A percentile compares a stretch with the other conserved stretches of the same genome.
Conservation (phyloP, 2,888 invertebrate genomes). For the Epiperipatus broadwayi region DNA sequence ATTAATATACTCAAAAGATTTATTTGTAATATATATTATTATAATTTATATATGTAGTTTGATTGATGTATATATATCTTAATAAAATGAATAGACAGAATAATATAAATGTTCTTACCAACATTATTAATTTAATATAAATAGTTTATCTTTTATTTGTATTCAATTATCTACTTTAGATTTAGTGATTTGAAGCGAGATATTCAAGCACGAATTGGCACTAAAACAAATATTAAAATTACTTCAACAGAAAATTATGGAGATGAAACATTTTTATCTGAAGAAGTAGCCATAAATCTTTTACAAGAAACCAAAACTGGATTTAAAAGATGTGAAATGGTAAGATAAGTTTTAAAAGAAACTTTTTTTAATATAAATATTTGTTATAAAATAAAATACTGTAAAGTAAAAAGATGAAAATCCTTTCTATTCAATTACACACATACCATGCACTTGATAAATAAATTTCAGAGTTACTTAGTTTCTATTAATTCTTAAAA, state of each 20-base stretch:
- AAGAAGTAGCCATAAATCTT: conserved; percentile 74
- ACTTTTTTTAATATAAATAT: not conserved
- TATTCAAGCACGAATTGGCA: conserved; percentile 76
- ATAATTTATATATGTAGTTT: too few relatives aligned
- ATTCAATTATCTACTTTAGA: conserved; percentile 31
- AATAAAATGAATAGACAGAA: too few relatives aligned
- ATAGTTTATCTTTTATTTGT: too few relatives aligned
- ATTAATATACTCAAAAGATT: too few relatives aligned
- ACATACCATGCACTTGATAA: too few relatives aligned
- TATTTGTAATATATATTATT: too few relatives aligned
- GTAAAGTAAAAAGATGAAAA: conserved; percentile 11
- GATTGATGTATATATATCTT: too few relatives aligned
- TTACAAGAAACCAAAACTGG: conserved; percentile 75
- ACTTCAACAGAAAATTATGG: conserved; percentile 83
- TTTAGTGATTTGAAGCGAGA: conserved; percentile 83
- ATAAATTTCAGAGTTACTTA: too few relatives aligned
- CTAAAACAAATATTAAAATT: conserved; percentile 53
- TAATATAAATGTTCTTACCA: too few relatives aligned
- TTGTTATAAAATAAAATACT: conserved; percentile 20
- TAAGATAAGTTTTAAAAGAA: conserved; percentile 25
- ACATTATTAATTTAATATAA: too few relatives aligned
- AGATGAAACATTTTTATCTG: conserved; percentile 87
- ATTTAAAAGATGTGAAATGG: conserved; percentile 63
- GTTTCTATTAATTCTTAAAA: too few relatives aligned
- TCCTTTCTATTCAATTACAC: too few relatives aligned